These are phyloP conservation scores for Telenomus remus DNA, from an alignment of 1,140 invertebrate species.

Conservation along the genomic window DNA sequence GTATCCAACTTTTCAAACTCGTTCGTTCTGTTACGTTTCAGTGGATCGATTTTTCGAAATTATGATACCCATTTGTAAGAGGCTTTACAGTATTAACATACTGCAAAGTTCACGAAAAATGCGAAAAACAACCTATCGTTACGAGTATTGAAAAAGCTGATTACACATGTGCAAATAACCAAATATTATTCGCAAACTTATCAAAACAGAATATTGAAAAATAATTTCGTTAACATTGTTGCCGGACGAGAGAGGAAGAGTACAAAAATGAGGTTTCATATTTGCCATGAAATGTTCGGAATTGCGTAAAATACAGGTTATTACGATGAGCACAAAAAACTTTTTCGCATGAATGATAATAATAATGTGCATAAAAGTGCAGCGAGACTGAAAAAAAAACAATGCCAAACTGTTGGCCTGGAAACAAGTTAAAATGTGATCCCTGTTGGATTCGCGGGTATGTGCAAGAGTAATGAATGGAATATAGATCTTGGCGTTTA, in stretches of 20 bases:
- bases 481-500: slow-evolving; percentile 7
- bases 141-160: too few relatives aligned
- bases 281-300: slow-evolving; percentile 5
- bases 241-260: too few relatives aligned
- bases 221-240: too few relatives aligned
- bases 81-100: too few relatives aligned
- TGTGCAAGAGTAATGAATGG: slow-evolving; percentile 20
- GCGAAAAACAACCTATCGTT: too few relatives aligned
- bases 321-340: slow-evolving; percentile 1
- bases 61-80: too few relatives aligned
- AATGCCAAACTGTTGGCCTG: slow-evolving; percentile 3
- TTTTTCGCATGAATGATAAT: slow-evolving; percentile 7
- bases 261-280: not conserved
- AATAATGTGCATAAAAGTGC: slow-evolving; percentile 1
- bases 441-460: slow-evolving; percentile 11
- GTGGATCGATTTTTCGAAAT: too few relatives aligned
- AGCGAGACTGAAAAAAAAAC: slow-evolving; percentile 2
- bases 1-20: too few relatives aligned
- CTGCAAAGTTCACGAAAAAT: too few relatives aligned
- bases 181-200: too few relatives aligned
- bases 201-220: slow-evolving; percentile 5
- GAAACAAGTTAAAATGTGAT: slow-evolving; percentile 20
- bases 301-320: slow-evolving; percentile 12
- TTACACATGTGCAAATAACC: too few relatives aligned
- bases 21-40: too few relatives aligned